These are phyloP conservation scores for Pogonus chalceus DNA, from an alignment of 1,140 invertebrate genomes.

Conservation along the genomic window DNA sequence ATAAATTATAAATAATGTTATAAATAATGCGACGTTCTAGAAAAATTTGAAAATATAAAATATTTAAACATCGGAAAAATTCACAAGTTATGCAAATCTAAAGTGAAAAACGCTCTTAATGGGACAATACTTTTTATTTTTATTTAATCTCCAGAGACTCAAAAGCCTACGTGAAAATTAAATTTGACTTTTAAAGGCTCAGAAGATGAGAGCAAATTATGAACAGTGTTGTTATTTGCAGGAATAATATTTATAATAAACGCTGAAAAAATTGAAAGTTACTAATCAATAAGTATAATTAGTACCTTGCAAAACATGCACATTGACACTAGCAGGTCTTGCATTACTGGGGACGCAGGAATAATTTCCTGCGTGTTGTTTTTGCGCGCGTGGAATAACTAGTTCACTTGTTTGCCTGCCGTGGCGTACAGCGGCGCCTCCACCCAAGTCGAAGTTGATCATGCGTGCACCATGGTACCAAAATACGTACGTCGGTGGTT, in stretches of 20 bases:
- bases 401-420: constrained; percentile 43
- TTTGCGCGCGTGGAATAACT: constrained; percentile 43
- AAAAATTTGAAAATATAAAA: too few relatives aligned
- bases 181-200: constrained; percentile 7
- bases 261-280: background rate
- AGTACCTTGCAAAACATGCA: constrained; percentile 44
- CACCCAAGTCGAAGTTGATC: constrained; percentile 64
- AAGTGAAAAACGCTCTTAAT: too few relatives aligned
- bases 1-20: too few relatives aligned
- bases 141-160: too few relatives aligned
- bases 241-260: constrained; percentile 10
- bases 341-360: constrained; percentile 48
- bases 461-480: constrained; percentile 65
- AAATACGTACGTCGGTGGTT: constrained; percentile 57
- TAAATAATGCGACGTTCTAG: too few relatives aligned
- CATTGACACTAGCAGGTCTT: constrained; percentile 42
- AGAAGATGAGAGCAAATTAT: constrained; percentile 5
- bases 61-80: too few relatives aligned
- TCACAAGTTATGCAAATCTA: too few relatives aligned
- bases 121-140: too few relatives aligned
- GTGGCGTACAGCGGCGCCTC: constrained; percentile 49
- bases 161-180: background rate
- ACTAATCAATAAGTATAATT: constrained; percentile 73
- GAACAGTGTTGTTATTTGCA: constrained; percentile 1
- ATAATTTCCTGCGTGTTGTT: constrained; percentile 48